Conservation (phyloP, 2,888 invertebrate species). For the Metallyticus violacea region DNA sequence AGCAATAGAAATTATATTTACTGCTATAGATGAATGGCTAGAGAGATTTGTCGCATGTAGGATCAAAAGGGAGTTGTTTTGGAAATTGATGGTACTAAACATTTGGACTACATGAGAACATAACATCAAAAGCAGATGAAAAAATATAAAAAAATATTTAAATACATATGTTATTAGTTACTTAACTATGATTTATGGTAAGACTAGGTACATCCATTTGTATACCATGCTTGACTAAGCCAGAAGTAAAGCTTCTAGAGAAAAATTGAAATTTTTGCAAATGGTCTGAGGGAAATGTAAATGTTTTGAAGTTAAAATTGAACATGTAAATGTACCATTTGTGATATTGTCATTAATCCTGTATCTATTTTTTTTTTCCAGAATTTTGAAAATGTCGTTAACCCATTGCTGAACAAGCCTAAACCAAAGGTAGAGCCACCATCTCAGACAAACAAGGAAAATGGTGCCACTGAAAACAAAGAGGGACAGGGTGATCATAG, state of each 20-base stretch:
- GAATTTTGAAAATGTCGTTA: conserved; percentile 54
- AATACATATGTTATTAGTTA: not conserved
- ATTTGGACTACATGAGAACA: no score
- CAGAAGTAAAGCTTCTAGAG: no score
- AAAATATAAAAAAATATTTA: no score
- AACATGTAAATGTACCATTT: not conserved
- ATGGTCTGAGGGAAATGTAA: no score
- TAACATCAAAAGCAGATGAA: no score
- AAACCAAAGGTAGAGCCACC: conserved; percentile 77
- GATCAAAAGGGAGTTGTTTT: not conserved
- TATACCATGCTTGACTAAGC: no score
- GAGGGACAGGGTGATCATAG: conserved; percentile 29
- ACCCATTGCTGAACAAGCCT: conserved; percentile 82
- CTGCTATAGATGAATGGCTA: not conserved
- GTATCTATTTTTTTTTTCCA: conserved; percentile 43
- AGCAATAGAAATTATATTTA: not conserved
- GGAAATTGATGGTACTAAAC: no score
- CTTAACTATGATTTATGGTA: no score
- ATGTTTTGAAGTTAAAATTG: no score
- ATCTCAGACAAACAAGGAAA: conserved; percentile 49
- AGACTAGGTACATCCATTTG: no score
- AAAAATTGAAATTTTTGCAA: no score
- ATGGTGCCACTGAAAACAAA: conserved; percentile 28
- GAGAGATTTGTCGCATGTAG: not conserved
- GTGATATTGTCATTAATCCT: not conserved